Percentiles rank a stretch among this genome's conserved stretches.
Evolutionary conservation across 2,888 invertebrate genomes (phyloP).

Genomic region (Branchipolynoe longqiensis): DNA sequence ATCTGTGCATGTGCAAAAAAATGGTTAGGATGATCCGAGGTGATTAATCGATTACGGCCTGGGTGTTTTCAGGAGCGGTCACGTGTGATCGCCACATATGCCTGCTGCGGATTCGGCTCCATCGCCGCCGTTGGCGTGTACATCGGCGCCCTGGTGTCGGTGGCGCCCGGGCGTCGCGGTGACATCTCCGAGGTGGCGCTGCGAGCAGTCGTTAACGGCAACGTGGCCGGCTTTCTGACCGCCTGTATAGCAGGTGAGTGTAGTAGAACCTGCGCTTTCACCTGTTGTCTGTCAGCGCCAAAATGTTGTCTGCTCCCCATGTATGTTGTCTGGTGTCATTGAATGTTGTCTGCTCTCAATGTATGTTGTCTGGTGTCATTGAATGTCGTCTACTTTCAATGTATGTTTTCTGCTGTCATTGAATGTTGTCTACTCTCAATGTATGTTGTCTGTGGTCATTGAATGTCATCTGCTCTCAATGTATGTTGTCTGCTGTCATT

Average conservation of each 20-base stretch:
- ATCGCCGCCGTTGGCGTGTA: conserved; percentile 69
- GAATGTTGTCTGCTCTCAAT: too few relatives aligned
- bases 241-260: conserved; percentile 69
- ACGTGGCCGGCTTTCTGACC: conserved; percentile 69
- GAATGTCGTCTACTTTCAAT: background rate
- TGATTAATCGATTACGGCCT: too few relatives aligned
- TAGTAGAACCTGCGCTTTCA: background rate
- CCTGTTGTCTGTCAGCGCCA: background rate
- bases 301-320: background rate
- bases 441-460: too few relatives aligned
- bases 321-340: background rate
- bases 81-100: conserved; percentile 69
- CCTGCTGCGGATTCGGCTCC: conserved; percentile 69
- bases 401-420: background rate
- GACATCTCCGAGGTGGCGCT: conserved; percentile 69
- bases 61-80: conserved; percentile 65
- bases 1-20: too few relatives aligned
- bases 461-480: too few relatives aligned
- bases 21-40: too few relatives aligned
- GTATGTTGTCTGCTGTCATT: too few relatives aligned
- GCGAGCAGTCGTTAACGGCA: conserved; percentile 69
- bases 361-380: too few relatives aligned
- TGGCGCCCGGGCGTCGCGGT: conserved; percentile 66
- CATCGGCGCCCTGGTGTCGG: conserved; percentile 67
- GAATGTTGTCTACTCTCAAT: too few relatives aligned